Evolutionary conservation across 2,888 invertebrate genomes (phyloP).

Genomic region (Noctua fimbriata): DNA sequence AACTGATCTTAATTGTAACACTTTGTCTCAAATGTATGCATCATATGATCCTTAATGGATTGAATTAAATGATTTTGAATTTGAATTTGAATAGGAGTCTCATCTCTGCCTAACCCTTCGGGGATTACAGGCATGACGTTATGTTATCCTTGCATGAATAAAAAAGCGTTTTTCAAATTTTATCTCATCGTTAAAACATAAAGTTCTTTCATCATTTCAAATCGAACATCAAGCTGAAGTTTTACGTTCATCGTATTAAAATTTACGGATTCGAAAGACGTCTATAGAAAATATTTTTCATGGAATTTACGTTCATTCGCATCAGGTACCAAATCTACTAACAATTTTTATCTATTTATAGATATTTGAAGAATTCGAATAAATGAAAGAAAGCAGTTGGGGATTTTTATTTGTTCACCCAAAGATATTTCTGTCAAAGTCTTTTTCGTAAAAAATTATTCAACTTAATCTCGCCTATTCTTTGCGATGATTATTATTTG

Average conservation of each 20-base stretch:
- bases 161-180: not conserved
- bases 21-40: too few species aligned
- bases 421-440: slow-evolving; percentile 29
- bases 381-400: slow-evolving; percentile 22
- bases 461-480: not conserved
- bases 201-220: not conserved
- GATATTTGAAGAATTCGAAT: slow-evolving; percentile 27
- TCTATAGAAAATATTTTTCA: slow-evolving; percentile 44
- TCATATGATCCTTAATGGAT: too few species aligned
- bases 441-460: slow-evolving; percentile 31
- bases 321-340: slow-evolving; percentile 14
- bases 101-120: not conserved
- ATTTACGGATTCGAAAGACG: slow-evolving; percentile 44
- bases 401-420: slow-evolving; percentile 31
- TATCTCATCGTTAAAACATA: not conserved
- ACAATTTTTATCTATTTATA: slow-evolving; percentile 23
- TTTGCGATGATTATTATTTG: slow-evolving; percentile 32
- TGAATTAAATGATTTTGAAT: too few species aligned
- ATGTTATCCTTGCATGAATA: not conserved
- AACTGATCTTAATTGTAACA: too few species aligned
- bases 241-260: not conserved
- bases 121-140: not conserved
- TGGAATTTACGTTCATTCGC: slow-evolving; percentile 48
- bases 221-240: slow-evolving; percentile 6
- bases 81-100: too few species aligned